Evolutionary conservation across 1,140 invertebrate species (phyloP).

Genomic region (Hyles vespertilio): DNA sequence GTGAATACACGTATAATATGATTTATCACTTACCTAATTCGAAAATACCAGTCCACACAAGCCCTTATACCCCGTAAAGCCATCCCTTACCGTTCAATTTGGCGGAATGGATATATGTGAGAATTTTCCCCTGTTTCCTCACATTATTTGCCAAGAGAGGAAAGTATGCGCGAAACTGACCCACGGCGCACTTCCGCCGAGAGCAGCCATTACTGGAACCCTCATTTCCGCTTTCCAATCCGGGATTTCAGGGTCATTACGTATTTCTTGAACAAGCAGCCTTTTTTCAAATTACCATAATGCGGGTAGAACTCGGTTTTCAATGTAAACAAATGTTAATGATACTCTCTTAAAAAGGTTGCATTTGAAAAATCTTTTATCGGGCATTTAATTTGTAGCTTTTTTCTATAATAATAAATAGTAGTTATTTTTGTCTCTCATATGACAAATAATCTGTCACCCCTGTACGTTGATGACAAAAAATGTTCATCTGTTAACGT

Average conservation of each 20-base stretch:
- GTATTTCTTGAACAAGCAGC: slow-evolving; percentile 7
- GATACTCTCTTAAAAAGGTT: too few species aligned
- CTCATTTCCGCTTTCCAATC: slow-evolving; percentile 29
- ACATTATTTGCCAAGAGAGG: slow-evolving; percentile 28
- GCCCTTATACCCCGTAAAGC: too few species aligned
- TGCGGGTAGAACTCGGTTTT: background rate
- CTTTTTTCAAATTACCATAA: slow-evolving; percentile 1
- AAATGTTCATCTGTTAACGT: too few species aligned
- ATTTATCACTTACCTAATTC: background rate
- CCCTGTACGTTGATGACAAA: too few species aligned
- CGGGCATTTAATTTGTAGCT: too few species aligned
- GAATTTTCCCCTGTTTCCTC: slow-evolving; percentile 19
- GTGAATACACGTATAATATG: slow-evolving; percentile 12
- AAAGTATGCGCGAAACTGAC: slow-evolving; percentile 23
- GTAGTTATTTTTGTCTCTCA: too few species aligned
- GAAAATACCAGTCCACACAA: too few species aligned
- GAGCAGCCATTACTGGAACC: slow-evolving; percentile 30
- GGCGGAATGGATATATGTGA: too few species aligned
- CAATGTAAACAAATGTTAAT: background rate
- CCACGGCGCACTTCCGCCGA: slow-evolving; percentile 23
- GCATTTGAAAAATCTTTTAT: too few species aligned
- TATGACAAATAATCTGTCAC: too few species aligned
- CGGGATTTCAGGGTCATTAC: slow-evolving; percentile 22
- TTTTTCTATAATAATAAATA: too few species aligned
- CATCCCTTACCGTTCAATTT: too few species aligned